Conservation (phyloP, 2,797 vertebrate species). For the Semotilus atromaculatus region DNA sequence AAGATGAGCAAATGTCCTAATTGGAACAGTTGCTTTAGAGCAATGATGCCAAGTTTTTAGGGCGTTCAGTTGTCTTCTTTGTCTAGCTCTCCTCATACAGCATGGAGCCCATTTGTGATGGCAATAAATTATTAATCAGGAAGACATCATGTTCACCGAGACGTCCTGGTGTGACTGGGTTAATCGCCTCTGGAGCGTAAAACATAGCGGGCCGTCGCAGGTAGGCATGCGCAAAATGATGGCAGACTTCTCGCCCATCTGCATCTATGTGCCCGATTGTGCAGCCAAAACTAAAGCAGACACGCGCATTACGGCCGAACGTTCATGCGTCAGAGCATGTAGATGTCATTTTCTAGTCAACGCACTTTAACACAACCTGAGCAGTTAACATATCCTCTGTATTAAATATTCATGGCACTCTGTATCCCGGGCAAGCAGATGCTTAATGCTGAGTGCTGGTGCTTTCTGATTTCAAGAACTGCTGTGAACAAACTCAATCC, state of each 20-base stretch:
- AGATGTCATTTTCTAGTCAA: constrained; percentile 12
- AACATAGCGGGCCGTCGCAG: constrained; percentile 22
- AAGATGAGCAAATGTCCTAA: constrained; percentile 3
- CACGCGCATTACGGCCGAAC: background rate
- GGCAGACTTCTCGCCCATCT: background rate
- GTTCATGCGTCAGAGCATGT: constrained; percentile 37
- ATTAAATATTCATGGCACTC: constrained; percentile 52
- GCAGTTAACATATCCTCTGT: constrained; percentile 21
- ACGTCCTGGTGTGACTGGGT: constrained; percentile 60
- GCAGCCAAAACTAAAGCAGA: constrained; percentile 5
- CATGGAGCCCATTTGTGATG: constrained; percentile 62
- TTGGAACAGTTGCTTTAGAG: constrained; percentile 31
- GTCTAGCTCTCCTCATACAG: constrained; percentile 51
- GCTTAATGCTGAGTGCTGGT: constrained; percentile 9
- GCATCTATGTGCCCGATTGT: background rate
- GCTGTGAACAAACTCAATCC: constrained; percentile 19
- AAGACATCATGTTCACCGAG: constrained; percentile 66
- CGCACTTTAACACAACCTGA: constrained; percentile 31
- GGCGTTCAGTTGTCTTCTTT: constrained; percentile 37
- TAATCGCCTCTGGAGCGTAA: constrained; percentile 45
- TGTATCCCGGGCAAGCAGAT: constrained; percentile 27
- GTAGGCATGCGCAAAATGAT: constrained; percentile 1
- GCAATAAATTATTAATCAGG: constrained; percentile 72
- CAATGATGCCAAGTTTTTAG: constrained; percentile 23
- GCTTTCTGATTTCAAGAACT: constrained; percentile 29